Percentiles rank a stretch among this genome's conserved stretches.
phyloP scores from a whole-genome alignment of 1,140 invertebrate species.

The Hycleus cichorii region DNA sequence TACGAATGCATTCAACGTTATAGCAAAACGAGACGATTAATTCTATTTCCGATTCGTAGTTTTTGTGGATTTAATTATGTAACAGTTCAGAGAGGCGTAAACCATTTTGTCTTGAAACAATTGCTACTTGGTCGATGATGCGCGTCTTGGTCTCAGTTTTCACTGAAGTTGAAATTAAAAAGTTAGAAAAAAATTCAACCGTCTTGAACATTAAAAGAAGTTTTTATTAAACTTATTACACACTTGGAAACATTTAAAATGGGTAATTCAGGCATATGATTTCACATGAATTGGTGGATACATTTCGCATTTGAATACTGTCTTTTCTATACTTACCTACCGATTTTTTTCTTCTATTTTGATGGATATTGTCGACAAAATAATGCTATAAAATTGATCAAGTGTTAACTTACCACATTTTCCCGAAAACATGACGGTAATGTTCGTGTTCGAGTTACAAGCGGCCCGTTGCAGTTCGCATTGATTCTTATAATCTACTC shows the following conservation, averaged over 20 bases:
- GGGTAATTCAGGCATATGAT: background rate
- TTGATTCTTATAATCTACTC: constrained; percentile 64
- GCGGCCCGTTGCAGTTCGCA: constrained; percentile 76
- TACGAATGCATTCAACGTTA: too few relatives aligned
- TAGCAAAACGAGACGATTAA: constrained; percentile 1
- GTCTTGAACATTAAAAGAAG: constrained; percentile 15
- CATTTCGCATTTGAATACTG: too few relatives aligned
- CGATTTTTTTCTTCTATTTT: background rate
- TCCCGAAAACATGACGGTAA: constrained; percentile 79
- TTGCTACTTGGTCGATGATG: constrained; percentile 16
- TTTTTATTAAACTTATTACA: constrained; percentile 7
- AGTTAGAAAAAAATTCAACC: constrained; percentile 15
- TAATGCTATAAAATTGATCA: background rate
- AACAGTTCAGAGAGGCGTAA: constrained; percentile 12
- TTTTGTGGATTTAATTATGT: constrained; percentile 18
- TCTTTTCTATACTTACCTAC: too few relatives aligned
- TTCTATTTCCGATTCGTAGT: constrained; percentile 12
- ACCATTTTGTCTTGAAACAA: constrained; percentile 18
- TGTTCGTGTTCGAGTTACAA: constrained; percentile 64
- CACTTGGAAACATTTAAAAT: constrained; percentile 14
- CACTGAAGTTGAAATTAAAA: constrained; percentile 18
- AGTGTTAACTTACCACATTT: constrained; percentile 72
- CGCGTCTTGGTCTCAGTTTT: constrained; percentile 1
- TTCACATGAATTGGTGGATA: too few relatives aligned
- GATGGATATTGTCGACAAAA: background rate